Percentiles rank a stretch among this genome's conserved stretches.
These are phyloP conservation scores for Sturmia bella DNA, from an alignment of 2,888 invertebrate species.

Conservation along the genomic window DNA sequence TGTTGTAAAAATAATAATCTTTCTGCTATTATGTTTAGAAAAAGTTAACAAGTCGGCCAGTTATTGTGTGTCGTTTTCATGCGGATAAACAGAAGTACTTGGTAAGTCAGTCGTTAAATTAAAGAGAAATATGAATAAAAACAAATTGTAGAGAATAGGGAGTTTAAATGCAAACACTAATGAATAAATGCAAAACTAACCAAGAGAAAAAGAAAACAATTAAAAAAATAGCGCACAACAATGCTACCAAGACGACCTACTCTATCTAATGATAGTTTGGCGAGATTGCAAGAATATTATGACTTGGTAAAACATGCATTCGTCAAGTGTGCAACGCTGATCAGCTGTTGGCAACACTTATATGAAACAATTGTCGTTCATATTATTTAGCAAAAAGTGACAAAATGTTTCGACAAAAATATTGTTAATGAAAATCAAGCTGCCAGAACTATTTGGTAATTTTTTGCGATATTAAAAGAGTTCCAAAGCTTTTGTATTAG, in stretches of 20 bases:
- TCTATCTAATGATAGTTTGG: conserved; percentile 26
- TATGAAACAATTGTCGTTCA: too few species aligned
- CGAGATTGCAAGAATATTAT: conserved; percentile 51
- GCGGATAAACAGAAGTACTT: conserved; percentile 45
- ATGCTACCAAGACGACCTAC: conserved; percentile 20
- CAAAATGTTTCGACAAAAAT: too few species aligned
- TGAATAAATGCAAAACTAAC: neutral
- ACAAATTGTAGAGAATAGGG: neutral
- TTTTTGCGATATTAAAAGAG: too few species aligned
- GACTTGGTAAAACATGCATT: conserved; percentile 55
- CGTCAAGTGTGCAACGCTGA: too few species aligned
- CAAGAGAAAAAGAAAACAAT: too few species aligned
- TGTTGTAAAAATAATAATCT: conserved; percentile 37
- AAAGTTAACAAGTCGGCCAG: conserved; percentile 41
- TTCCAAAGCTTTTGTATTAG: too few species aligned
- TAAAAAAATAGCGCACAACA: too few species aligned
- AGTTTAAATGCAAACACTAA: neutral
- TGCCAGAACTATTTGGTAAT: too few species aligned
- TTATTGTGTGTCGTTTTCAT: conserved; percentile 29
- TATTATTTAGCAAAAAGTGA: too few species aligned
- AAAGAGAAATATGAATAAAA: neutral
- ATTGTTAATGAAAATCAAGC: too few species aligned
- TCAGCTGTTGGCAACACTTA: too few species aligned
- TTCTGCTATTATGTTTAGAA: conserved; percentile 44
- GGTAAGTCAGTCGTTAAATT: conserved; percentile 25